Evolutionary conservation across 2,113 vertebrate genomes (phyloP).

Genomic region (Nicator chloris): DNA sequence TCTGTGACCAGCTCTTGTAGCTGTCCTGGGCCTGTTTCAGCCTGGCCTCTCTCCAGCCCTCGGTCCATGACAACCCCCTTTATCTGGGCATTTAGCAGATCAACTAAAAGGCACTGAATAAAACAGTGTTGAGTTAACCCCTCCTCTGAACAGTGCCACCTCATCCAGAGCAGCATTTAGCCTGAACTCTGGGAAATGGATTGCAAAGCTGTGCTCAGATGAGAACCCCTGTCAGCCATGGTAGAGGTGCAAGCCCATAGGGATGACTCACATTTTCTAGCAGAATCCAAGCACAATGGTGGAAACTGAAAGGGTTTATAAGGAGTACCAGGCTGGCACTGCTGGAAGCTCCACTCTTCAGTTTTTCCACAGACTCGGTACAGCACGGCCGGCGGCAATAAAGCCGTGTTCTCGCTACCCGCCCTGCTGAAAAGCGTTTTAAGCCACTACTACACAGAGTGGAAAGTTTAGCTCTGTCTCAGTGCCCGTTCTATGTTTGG

Average conservation of each 20-base stretch:
- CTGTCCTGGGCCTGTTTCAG: neutral
- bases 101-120: neutral
- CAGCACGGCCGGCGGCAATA: neutral
- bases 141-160: neutral
- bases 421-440: neutral
- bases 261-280: neutral
- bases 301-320: neutral
- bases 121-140: neutral
- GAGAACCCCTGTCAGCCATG: neutral
- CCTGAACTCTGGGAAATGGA: neutral
- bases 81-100: neutral
- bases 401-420: neutral
- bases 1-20: neutral
- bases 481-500: neutral
- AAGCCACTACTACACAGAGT: neutral
- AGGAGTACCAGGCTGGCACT: slow-evolving; percentile 9
- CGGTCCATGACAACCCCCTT: neutral
- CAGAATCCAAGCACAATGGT: neutral
- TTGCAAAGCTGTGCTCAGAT: neutral
- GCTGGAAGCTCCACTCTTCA: slow-evolving; percentile 37
- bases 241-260: neutral
- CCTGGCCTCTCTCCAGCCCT: neutral
- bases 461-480: slow-evolving; percentile 52
- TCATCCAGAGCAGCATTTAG: neutral
- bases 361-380: slow-evolving; percentile 7